Conservation (phyloP, 2,888 invertebrate genomes). For the Platycnemis pennipes region DNA sequence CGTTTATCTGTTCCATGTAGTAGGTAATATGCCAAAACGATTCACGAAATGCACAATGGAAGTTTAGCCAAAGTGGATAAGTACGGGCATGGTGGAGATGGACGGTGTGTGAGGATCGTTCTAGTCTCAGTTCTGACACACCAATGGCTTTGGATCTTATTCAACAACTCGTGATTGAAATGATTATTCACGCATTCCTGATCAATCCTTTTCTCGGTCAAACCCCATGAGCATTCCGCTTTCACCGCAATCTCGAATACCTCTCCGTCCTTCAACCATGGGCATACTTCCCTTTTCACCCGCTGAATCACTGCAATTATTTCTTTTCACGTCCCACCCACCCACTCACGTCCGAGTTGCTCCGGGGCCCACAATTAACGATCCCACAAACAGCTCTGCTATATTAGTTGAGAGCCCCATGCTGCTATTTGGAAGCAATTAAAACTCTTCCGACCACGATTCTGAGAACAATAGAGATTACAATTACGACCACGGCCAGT, state of each 20-base stretch:
- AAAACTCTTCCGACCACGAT: background rate
- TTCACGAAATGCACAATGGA: no score
- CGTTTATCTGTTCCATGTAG: no score
- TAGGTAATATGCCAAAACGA: no score
- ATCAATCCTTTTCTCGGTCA: background rate
- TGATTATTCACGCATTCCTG: background rate
- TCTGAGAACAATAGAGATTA: background rate
- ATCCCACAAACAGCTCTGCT: background rate
- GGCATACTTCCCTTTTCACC: background rate
- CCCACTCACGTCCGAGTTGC: background rate
- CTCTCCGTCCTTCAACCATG: background rate
- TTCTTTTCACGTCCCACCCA: background rate
- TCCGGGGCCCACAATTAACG: slow-evolving; percentile 3
- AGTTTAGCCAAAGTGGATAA: no score
- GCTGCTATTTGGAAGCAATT: background rate
- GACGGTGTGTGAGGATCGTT: background rate
- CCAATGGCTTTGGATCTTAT: background rate
- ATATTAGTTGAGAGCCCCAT: background rate
- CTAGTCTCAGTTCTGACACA: background rate
- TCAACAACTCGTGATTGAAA: background rate
- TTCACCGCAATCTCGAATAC: background rate
- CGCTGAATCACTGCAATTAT: background rate
- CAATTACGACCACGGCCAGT: background rate
- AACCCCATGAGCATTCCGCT: background rate
- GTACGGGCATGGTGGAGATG: no score